phyloP scores from a whole-genome alignment of 2,113 vertebrate genomes.

The Sapayoa aenigma region DNA sequence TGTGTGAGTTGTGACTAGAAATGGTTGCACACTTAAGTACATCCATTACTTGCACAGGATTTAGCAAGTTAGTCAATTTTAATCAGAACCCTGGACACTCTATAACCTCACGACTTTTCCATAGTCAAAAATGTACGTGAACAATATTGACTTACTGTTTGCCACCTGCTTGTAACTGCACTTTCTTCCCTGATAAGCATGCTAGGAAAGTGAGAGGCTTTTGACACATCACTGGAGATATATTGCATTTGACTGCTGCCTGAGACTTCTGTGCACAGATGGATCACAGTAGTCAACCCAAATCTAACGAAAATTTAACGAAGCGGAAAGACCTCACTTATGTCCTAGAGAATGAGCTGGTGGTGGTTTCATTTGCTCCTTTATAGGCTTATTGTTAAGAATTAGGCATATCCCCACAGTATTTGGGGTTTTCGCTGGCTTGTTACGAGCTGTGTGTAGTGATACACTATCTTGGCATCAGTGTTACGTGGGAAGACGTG shows the following conservation, averaged over 20 bases:
- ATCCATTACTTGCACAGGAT: not conserved
- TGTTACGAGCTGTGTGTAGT: not conserved
- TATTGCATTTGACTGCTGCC: slow-evolving; percentile 13
- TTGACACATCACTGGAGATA: slow-evolving; percentile 7
- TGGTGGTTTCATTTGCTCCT: not conserved
- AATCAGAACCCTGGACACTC: not conserved
- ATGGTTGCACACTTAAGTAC: fast-evolving
- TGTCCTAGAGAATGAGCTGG: not conserved
- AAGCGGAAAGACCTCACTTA: slow-evolving; percentile 29
- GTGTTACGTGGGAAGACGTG: not conserved
- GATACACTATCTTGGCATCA: not conserved
- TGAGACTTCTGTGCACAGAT: slow-evolving; percentile 39
- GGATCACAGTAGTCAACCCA: not conserved
- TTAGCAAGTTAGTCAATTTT: not conserved
- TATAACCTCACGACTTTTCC: not conserved
- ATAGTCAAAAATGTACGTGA: fast-evolving
- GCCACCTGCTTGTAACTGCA: not conserved
- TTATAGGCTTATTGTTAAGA: not conserved
- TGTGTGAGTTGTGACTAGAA: not conserved
- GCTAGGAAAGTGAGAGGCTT: not conserved
- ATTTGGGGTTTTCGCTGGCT: not conserved
- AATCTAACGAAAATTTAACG: slow-evolving; percentile 21
- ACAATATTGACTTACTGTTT: not conserved
- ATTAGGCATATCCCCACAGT: not conserved
- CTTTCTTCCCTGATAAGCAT: not conserved